A percentile compares a stretch with the other conserved stretches of the same genome.
phyloP scores from a whole-genome alignment of 2,888 invertebrate genomes.

The Oscheius sp. region DNA sequence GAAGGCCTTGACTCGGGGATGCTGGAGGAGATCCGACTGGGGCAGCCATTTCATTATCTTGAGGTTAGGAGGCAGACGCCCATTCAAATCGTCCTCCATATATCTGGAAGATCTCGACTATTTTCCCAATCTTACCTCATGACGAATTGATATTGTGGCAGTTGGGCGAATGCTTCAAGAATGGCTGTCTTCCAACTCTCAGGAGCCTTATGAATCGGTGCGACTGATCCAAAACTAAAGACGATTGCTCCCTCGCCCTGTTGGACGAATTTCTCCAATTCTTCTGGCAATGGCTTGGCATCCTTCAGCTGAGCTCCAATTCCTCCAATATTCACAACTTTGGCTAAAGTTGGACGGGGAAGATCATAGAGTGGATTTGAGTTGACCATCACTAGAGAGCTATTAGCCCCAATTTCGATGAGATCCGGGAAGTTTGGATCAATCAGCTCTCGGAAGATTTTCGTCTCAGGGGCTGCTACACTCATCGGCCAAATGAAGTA shows the following conservation, averaged over 20 bases:
- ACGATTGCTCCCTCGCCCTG: constrained; percentile 37
- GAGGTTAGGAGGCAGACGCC: constrained; percentile 41
- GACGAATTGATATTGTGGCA: constrained; percentile 55
- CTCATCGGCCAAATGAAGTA: constrained; percentile 32
- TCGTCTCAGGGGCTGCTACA: constrained; percentile 33
- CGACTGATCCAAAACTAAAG: constrained; percentile 45
- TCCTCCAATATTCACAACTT: constrained; percentile 56
- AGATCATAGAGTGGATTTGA: constrained; percentile 55
- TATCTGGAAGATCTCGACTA: constrained; percentile 13
- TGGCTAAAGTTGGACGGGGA: constrained; percentile 52
- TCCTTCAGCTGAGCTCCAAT: constrained; percentile 47
- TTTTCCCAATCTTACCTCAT: background rate
- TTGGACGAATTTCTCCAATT: constrained; percentile 30
- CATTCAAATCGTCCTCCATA: constrained; percentile 12
- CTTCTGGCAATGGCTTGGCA: constrained; percentile 40
- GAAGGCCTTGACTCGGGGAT: constrained; percentile 79
- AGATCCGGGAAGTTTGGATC: constrained; percentile 50
- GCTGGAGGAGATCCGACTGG: constrained; percentile 70
- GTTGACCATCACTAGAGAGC: constrained; percentile 47
- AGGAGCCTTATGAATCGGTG: constrained; percentile 32
- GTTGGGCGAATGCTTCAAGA: constrained; percentile 25
- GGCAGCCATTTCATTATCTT: constrained; percentile 58
- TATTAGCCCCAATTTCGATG: constrained; percentile 26
- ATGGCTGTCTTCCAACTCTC: constrained; percentile 29
- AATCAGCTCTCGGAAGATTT: constrained; percentile 44